A percentile compares a stretch with the other conserved stretches of the same genome.
phyloP scores from a whole-genome alignment of 2,888 invertebrate genomes.

The Diarsia brunnea region DNA sequence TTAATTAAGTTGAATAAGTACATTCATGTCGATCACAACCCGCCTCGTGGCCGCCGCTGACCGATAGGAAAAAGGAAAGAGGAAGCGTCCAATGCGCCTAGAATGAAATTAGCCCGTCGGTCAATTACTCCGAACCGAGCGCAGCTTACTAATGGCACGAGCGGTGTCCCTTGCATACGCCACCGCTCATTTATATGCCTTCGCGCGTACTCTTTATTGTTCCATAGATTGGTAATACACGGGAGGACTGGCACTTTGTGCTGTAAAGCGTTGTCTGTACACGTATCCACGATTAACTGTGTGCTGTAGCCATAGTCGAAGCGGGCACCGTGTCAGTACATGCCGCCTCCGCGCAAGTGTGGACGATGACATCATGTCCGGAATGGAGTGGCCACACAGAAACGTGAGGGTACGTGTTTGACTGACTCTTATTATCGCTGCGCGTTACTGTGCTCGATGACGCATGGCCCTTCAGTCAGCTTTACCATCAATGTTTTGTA shows the following conservation, averaged over 20 bases:
- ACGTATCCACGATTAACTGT: constrained; percentile 89
- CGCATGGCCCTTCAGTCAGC: constrained; percentile 75
- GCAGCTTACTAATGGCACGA: constrained; percentile 88
- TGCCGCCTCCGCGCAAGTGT: constrained; percentile 82
- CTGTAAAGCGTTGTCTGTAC: constrained; percentile 90
- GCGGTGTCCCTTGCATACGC: constrained; percentile 86
- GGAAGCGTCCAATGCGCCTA: constrained; percentile 88
- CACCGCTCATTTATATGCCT: constrained; percentile 88
- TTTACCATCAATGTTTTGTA: constrained; percentile 56
- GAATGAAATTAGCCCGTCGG: constrained; percentile 90
- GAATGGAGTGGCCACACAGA: constrained; percentile 85
- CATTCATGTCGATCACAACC: constrained; percentile 73
- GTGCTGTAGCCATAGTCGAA: constrained; percentile 79
- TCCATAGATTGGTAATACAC: constrained; percentile 90
- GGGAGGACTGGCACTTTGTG: constrained; percentile 89
- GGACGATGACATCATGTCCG: constrained; percentile 89
- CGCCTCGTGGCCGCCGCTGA: constrained; percentile 84
- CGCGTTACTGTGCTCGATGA: constrained; percentile 78
- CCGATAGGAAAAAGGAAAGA: constrained; percentile 91
- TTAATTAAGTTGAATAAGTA: constrained; percentile 63
- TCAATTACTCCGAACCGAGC: constrained; percentile 88
- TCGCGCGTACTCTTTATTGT: constrained; percentile 88
- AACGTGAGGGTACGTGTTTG: constrained; percentile 84
- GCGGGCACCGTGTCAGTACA: constrained; percentile 83
- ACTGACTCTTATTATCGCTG: constrained; percentile 76